Evolutionary conservation across 2,888 invertebrate species (phyloP).

Genomic region (Caenorhabditis panamensis): DNA sequence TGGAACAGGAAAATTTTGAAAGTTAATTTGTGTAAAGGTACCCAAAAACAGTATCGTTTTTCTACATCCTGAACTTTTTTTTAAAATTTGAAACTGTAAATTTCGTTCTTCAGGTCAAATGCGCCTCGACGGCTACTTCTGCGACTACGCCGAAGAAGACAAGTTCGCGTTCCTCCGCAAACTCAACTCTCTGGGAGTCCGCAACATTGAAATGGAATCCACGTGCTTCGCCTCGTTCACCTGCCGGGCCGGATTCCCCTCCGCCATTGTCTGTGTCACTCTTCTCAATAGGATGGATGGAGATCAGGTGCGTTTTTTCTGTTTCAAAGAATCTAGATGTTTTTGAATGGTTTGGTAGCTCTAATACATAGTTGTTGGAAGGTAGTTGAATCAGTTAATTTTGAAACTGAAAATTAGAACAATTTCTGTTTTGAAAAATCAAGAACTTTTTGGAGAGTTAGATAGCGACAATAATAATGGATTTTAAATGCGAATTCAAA

Average conservation of each 20-base stretch:
- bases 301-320: slow-evolving; percentile 86
- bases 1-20: no score
- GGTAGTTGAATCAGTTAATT: no score
- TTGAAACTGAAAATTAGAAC: no score
- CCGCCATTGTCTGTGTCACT: slow-evolving; percentile 95
- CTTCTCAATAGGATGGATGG: slow-evolving; percentile 93
- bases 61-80: no score
- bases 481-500: no score
- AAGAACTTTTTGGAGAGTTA: no score
- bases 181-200: slow-evolving; percentile 86
- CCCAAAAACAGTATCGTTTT: no score
- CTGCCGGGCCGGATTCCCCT: slow-evolving; percentile 86
- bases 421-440: no score
- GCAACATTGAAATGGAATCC: slow-evolving; percentile 95
- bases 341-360: no score
- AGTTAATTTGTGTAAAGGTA: no score
- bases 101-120: slow-evolving; percentile 87
- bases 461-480: no score
- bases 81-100: slow-evolving; percentile 5
- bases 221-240: slow-evolving; percentile 94
- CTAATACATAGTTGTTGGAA: no score
- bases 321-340: not conserved
- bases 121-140: slow-evolving; percentile 95
- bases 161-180: slow-evolving; percentile 91
- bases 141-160: slow-evolving; percentile 92